Conservation (phyloP, 2,113 vertebrate species). For the Dicaeum eximium region DNA sequence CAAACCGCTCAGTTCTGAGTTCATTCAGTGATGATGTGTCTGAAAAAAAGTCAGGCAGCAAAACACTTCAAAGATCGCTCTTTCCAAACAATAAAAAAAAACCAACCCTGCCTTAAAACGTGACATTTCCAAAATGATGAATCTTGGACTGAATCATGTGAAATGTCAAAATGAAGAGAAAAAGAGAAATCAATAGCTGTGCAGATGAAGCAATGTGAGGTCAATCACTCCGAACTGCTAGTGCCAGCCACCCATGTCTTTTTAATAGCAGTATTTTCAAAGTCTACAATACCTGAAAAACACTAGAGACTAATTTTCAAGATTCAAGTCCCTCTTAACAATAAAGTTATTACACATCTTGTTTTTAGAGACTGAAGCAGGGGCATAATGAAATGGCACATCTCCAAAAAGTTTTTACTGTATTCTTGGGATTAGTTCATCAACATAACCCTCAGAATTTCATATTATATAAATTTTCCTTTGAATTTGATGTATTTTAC, state of each 20-base stretch:
- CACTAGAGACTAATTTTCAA: slow-evolving; percentile 55
- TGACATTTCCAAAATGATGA: slow-evolving; percentile 75
- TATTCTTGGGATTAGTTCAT: not conserved
- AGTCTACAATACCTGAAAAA: slow-evolving; percentile 31
- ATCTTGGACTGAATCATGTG: slow-evolving; percentile 72
- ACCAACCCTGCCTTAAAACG: slow-evolving; percentile 56
- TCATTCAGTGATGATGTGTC: slow-evolving; percentile 45
- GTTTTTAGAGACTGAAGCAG: not conserved
- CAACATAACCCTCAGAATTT: not conserved
- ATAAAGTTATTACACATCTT: slow-evolving; percentile 35
- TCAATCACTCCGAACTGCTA: slow-evolving; percentile 53
- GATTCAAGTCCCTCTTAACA: slow-evolving; percentile 33
- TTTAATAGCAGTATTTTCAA: slow-evolving; percentile 58
- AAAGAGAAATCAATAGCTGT: slow-evolving; percentile 73
- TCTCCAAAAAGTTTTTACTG: not conserved
- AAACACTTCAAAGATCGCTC: slow-evolving; percentile 64
- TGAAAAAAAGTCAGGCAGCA: slow-evolving; percentile 58
- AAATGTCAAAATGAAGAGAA: slow-evolving; percentile 74
- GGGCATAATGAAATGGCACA: not conserved
- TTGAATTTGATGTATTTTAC: not conserved
- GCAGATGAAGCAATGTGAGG: slow-evolving; percentile 67
- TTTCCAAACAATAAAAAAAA: slow-evolving; percentile 62
- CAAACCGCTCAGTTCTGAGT: not conserved
- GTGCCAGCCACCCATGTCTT: slow-evolving; percentile 47
- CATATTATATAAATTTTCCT: not conserved